A percentile compares a stretch with the other conserved stretches of the same genome.
These are phyloP conservation scores for Drosophila histrio DNA, from an alignment of 2,888 invertebrate genomes.

Conservation along the genomic window DNA sequence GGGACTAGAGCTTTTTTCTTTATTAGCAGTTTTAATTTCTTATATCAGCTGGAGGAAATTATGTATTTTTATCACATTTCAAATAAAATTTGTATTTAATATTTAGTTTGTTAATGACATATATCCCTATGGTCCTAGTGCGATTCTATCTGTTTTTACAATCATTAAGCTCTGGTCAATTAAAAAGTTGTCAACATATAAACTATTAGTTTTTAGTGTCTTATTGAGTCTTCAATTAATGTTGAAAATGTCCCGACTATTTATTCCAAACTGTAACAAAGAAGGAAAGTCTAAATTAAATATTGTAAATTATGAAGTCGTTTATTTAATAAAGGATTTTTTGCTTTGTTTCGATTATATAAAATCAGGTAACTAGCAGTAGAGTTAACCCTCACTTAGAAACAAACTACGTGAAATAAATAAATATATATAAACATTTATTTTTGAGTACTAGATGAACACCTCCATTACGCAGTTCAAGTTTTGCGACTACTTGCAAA, in stretches of 20 bases:
- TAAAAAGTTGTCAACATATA: no score
- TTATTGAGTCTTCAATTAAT: no score
- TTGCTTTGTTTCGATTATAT: background rate
- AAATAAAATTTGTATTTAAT: background rate
- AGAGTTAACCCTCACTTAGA: background rate
- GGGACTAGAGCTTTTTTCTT: background rate
- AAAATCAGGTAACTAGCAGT: background rate
- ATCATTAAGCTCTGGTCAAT: no score
- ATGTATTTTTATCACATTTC: background rate
- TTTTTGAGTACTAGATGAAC: background rate
- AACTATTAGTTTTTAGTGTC: no score
- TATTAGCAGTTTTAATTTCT: constrained; percentile 1
- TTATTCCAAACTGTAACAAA: no score
- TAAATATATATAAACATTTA: constrained; percentile 8
- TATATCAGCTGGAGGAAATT: background rate
- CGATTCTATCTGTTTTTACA: no score
- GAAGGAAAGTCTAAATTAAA: no score
- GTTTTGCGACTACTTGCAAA: constrained; percentile 12
- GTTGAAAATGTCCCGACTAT: no score
- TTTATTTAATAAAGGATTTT: no score
- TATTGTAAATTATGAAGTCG: no score
- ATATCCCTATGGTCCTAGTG: no score
- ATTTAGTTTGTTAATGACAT: background rate
- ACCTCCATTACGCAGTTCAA: background rate
- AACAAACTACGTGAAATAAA: background rate